Base-by-base conservation (phyloP, 2,113 vertebrate species). In the Chaenocephalus aceratus region DNA sequence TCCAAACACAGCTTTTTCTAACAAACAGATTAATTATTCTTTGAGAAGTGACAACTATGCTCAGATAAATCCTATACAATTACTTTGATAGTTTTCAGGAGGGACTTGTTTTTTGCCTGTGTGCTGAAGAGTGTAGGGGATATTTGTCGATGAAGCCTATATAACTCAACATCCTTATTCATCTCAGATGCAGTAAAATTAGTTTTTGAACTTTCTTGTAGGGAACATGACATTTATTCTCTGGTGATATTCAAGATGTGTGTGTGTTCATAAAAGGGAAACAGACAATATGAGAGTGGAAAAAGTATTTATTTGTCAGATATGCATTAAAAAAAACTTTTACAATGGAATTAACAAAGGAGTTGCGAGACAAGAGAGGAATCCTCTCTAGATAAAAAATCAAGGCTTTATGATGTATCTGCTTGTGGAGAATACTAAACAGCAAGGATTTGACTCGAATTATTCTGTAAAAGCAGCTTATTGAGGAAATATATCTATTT, bases 351-450 rank as follows among this genome's bases (percentile, higher is more conserved):
- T 86, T 86, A 83, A 84, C 73, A 86, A 60, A 16, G 5, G 60
- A 82, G 79, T 83, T 82, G 72, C 48, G 14, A 84, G 70, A 72
- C 56, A 67, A 44, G 72, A 70, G 70, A 75, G n/a, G 75, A 86
- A 80, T 80, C 82, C 60, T 85, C 83, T 72, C 53, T 26, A 75
- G 80, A 86, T 79, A 68, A 70, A 70, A 88, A 88, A 89, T 86
- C 79, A 90, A 88, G 89, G 85, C 26, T 61, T n/a, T 53, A 26
- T 57, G 66, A 87, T 74, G 51, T 46, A 23, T 65, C 62, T 21
- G 71, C 79, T 85, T 70, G 45, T 64, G 53, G 62, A 70, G 74
- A 79, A 76, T 64, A 75, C 57, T 13, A 57, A 62, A 66, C 78
- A 83, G 65, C 16, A 52, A 46, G 10, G 15, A 49, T 84, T 83